Evolutionary conservation across 2,888 invertebrate species (phyloP), one percentile per base, ranked within the genome.

Genomic region (Tiliacea aurago): DNA sequence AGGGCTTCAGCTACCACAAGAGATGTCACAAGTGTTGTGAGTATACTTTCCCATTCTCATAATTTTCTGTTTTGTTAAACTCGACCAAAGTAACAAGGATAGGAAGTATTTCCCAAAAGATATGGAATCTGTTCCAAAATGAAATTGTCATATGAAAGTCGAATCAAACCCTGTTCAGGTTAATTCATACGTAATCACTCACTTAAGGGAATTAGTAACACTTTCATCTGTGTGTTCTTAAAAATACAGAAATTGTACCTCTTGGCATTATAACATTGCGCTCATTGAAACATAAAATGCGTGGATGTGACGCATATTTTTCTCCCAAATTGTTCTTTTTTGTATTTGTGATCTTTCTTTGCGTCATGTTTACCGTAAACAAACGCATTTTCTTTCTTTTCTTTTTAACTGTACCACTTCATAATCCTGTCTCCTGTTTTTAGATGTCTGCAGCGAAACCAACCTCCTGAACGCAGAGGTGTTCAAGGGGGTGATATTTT

Each of bases 401-500:
- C 37, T 37, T 4, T 37, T 37, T 37, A 2, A 23, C 58, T 33
- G 0, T 58, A 20, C 11, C 15, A 10, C 13, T 23, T 33, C 28
- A n/a, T 33, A 41, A n/a, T 18, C 9, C 4, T 20, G 28, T 28
- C 1, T 63, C 4, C 3, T 72, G 6, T 9, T 47, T 83, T 0
- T 85, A 95, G 95, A 93, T 64, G 93, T 95, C 0, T 95, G 95
- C 89, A 93, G 93, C 47, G 95, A 95, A 74, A 93, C 92, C 0
- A 84, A 95, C 51, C 89, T 95, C 0, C 86, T 80, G 0, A 86
- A 93, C 58, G 95, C 94, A 0, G 95, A 95, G 63, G 86, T 93
- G 4, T 95, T 95, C 84, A 91, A 92, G 81, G 95, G 95, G 0
- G 93, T 94, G 0, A 94, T 95, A 81, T 95, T 95, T 85, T 95